A percentile compares a stretch with the other conserved stretches of the same genome.
Evolutionary conservation across 2,797 vertebrate species (phyloP).

Genomic region (Sebastes hubbsi): DNA sequence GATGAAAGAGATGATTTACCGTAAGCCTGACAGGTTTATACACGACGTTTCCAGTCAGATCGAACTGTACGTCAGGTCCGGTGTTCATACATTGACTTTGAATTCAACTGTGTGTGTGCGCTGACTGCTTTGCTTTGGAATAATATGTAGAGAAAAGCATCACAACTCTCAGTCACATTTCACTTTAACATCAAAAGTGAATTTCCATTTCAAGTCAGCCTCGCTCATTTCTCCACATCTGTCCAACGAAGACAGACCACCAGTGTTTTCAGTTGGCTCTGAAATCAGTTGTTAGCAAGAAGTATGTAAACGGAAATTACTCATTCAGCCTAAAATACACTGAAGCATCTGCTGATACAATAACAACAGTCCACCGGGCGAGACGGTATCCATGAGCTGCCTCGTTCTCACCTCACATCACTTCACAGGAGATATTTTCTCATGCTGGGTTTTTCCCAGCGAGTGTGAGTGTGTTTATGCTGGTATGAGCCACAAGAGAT

Average conservation of each 20-base stretch:
- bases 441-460: neutral
- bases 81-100: no score
- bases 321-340: constrained; percentile 7
- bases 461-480: neutral
- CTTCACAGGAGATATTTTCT: neutral
- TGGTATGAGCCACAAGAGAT: neutral
- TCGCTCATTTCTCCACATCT: constrained; percentile 11
- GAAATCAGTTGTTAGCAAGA: neutral
- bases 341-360: constrained; percentile 13
- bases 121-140: neutral
- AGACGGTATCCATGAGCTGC: neutral
- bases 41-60: neutral
- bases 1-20: neutral
- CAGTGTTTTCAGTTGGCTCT: neutral
- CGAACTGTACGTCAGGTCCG: neutral
- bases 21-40: neutral
- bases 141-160: neutral
- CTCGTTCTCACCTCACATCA: neutral
- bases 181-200: neutral
- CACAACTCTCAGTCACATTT: neutral
- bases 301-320: neutral
- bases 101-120: no score
- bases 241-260: constrained; percentile 12
- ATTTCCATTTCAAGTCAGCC: neutral
- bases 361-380: neutral